Conservation (phyloP, 1,140 invertebrate species). For the Cotesia glomerata region DNA sequence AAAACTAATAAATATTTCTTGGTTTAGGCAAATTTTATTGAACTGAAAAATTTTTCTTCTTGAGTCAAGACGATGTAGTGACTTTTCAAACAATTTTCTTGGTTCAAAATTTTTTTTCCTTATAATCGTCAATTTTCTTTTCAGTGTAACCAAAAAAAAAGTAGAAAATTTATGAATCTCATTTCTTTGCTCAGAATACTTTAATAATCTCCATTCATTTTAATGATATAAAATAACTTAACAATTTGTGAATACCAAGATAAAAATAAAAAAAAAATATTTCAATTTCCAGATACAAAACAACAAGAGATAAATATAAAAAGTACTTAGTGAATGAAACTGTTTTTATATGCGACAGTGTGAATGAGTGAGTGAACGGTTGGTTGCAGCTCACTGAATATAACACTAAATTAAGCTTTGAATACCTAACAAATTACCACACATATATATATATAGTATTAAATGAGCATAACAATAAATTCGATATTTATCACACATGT, state of each 20-base stretch:
- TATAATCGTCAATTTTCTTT: no score
- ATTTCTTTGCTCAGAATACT: no score
- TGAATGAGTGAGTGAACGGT: slow-evolving; percentile 11
- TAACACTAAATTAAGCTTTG: slow-evolving; percentile 20
- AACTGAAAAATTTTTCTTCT: not conserved
- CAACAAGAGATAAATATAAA: not conserved
- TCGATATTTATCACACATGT: not conserved
- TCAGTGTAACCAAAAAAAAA: no score
- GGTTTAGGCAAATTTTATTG: not conserved
- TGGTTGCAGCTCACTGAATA: slow-evolving; percentile 17
- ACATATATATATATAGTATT: not conserved
- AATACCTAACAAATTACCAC: slow-evolving; percentile 2
- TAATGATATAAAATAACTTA: no score
- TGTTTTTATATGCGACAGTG: slow-evolving; percentile 2
- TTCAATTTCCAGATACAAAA: not conserved
- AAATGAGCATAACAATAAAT: not conserved
- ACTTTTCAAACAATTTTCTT: no score
- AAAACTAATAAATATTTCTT: not conserved
- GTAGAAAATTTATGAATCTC: no score
- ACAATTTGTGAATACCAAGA: not conserved
- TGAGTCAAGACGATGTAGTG: not conserved
- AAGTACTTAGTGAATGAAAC: not conserved
- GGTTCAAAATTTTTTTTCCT: no score
- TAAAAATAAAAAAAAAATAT: not conserved
- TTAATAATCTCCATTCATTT: no score